Evolutionary conservation across 1,140 invertebrate genomes (phyloP).

Genomic region (Drosophila bifasciata): DNA sequence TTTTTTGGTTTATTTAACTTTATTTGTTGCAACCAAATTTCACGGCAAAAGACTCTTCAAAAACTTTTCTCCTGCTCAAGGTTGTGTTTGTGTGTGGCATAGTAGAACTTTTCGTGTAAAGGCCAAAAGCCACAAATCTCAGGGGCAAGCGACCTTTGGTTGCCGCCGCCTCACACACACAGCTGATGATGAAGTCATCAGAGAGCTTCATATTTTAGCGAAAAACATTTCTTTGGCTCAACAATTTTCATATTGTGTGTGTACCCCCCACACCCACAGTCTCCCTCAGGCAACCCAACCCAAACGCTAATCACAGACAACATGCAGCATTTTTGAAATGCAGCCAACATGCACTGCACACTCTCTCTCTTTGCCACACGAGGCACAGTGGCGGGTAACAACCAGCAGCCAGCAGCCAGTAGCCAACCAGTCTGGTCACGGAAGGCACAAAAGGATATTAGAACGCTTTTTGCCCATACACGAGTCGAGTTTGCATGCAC

Average conservation of each 20-base stretch:
- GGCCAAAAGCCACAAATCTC: slow-evolving; percentile 24
- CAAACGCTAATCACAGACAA: slow-evolving; percentile 18
- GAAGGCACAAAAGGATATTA: slow-evolving; percentile 19
- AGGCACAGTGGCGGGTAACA: neutral
- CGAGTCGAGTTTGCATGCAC: slow-evolving; percentile 10
- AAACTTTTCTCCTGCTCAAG: neutral
- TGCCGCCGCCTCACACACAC: slow-evolving; percentile 1
- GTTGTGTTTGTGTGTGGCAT: neutral
- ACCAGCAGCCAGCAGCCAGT: slow-evolving; percentile 4
- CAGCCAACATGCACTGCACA: slow-evolving; percentile 32
- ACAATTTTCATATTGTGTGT: slow-evolving; percentile 37
- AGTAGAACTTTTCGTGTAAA: neutral
- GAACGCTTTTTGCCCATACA: neutral
- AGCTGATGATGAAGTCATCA: slow-evolving; percentile 67
- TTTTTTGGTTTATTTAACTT: too few species aligned
- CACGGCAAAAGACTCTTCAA: too few species aligned
- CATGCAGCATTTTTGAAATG: slow-evolving; percentile 26
- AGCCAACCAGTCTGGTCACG: slow-evolving; percentile 17
- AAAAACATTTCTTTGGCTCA: slow-evolving; percentile 25
- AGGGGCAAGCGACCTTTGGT: slow-evolving; percentile 35
- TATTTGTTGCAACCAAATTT: too few species aligned
- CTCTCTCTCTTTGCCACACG: neutral
- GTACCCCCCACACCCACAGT: too few species aligned
- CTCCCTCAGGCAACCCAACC: neutral
- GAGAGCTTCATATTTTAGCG: slow-evolving; percentile 21